Base-by-base conservation (phyloP, 2,888 invertebrate species). In the Agrenia bidenticulata region DNA sequence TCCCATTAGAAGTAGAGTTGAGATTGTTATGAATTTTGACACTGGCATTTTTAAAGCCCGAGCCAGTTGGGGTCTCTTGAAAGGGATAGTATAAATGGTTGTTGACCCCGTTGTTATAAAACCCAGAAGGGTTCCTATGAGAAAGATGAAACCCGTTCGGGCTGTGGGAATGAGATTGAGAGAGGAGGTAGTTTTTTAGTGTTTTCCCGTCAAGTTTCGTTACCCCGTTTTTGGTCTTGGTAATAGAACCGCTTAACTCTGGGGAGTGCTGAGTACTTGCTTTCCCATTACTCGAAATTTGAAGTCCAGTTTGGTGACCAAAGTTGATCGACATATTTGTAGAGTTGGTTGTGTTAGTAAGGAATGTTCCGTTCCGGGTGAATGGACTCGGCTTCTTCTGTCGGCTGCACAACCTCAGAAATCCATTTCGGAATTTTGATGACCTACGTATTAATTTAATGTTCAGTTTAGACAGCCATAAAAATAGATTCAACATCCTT, bases 351-450 rank as follows among this genome's bases (percentile, higher is more conserved):
- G 75, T 75, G 53, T 72, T 69, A 11, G 75, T 75, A 23, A 72
- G 67, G 26, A 75, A 73, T 54, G 75, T 75, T 13, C 73, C 75
- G 53, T 70, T 68, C 27, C 73, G 55, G 23, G 69, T 69, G 41
- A 75, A 73, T 17, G 68, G 63, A 39, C 77, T 77, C 11, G 76
- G 73, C 2, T 59, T 69, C 60, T 60, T 74, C 42, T 66, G 27
- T 63, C 75, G 5, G 66, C 70, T 76, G 39, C 73, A 75, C 27
- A 90, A 80, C 76, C 85, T 85, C 54, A 88, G 83, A 76, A 92
- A 91, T 1, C 90, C 90, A 58, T 87, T 87, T 11, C 93, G 85
- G 81, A 94, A 94, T 79, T 93, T 94, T 0, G 92, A 89, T 61
- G 92, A 92, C 45, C 45, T 45, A 19, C 15, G n/a, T 15, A 32